Evolutionary conservation across 2,888 invertebrate species (phyloP).

Genomic region (Nomada goodeniana): DNA sequence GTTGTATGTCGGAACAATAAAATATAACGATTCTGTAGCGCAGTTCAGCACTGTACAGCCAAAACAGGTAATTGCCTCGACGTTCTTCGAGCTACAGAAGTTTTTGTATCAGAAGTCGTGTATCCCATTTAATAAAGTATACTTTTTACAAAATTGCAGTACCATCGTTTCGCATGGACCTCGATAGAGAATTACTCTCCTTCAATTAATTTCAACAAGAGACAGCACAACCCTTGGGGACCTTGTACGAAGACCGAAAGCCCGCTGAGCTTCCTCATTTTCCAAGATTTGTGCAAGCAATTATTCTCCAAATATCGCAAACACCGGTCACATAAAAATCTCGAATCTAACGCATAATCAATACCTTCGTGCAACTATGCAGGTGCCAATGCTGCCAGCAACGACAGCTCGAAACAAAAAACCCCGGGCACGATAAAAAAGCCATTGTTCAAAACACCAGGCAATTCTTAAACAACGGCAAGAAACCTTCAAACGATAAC

Average conservation of each 20-base stretch:
- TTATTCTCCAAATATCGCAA: background rate
- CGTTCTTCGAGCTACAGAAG: too few relatives aligned
- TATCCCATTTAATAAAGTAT: too few relatives aligned
- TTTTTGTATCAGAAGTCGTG: too few relatives aligned
- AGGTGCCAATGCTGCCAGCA: background rate
- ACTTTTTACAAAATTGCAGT: too few relatives aligned
- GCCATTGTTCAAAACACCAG: background rate
- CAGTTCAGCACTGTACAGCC: too few relatives aligned
- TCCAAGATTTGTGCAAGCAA: slow-evolving; percentile 6
- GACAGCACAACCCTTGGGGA: slow-evolving; percentile 1
- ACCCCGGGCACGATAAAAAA: background rate
- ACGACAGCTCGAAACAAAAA: background rate
- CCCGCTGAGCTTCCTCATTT: slow-evolving; percentile 8
- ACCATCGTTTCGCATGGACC: background rate
- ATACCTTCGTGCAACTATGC: too few relatives aligned
- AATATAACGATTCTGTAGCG: too few relatives aligned
- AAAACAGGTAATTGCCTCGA: too few relatives aligned
- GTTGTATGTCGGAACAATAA: too few relatives aligned
- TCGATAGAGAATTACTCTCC: slow-evolving; percentile 3
- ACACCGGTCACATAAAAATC: background rate
- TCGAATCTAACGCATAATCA: too few relatives aligned
- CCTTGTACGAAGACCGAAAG: background rate
- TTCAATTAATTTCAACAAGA: slow-evolving; percentile 24
- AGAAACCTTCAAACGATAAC: background rate
- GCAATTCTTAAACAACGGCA: background rate